Evolutionary conservation across 2,797 vertebrate species (phyloP), one percentile per base, ranked within the genome.

Genomic region (Falco novaeseelandiae): DNA sequence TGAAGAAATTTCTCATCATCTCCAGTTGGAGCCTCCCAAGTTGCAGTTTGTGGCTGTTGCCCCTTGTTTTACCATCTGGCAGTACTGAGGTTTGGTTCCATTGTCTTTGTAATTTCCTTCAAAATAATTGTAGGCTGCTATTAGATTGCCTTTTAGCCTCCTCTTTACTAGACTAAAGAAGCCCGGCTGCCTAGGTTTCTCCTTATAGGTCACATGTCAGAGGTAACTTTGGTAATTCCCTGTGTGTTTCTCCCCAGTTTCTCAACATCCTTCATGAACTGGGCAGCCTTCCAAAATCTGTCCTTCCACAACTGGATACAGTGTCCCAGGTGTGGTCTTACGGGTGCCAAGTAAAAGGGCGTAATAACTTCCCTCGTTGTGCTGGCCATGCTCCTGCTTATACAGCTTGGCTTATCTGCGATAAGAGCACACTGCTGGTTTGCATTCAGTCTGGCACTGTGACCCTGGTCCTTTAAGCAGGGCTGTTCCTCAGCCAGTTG

Each of bases 291-390:
- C 38, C 38, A 54, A 84, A 48, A 66, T 44, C 23, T 4, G 1
- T 69, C 46, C 23, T 54, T 82, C 46, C 84, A 44, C n/a, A 77
- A 2, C 32, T 73, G 38, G 55, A 9, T 3, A 2, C 12, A 46
- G 15, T 26, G 19, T 18, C 79, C 54, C 71, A 87, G 55, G 19
- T 59, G 54, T 70, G 62, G 46, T 34, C 32, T 34, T 42, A 10
- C 34, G 38, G 42, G 32, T 32, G 46, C 52, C 72, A 21, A 46
- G 66, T 1, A 86, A 46, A 62, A 91, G 32, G n/a, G 16, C 46
- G 13, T 10, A 57, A 40, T 22, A 32, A 1, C 36, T 18, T 27
- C 20, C 51, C 32, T 72, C 0, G 0, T 61, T 55, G 65, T 69
- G 48, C 81, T 74, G 52, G 40, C 52, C 49, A 0, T 9, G 32